Base-by-base conservation (phyloP, 2,113 vertebrate species). In the Thinocorus orbignyianus region DNA sequence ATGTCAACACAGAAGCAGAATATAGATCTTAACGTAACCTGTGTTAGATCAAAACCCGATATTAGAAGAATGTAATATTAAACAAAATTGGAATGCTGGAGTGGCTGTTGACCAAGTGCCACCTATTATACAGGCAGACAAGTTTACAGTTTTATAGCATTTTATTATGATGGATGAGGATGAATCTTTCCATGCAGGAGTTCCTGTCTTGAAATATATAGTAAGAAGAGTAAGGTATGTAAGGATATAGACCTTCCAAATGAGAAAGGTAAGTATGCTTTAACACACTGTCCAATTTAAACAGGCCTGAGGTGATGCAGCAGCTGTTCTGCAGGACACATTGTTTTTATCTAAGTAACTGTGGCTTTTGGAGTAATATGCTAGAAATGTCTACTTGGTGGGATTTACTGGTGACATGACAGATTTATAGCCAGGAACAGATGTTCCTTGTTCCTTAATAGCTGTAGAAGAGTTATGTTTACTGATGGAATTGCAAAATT, bases 351-450 rank as follows among this genome's bases (percentile, higher is more conserved):
- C 19, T 60, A 37, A 62, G 60, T n/a, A 87, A 77, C 74, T 95
- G 35, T 74, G 76, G 61, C 41, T 94, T 96, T 90, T 92, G 55
- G 33, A 89, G 33, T 93, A 96, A 87, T 86, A 62, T 80, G 51
- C 54, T 88, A 80, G n/a, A 89, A 90, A 86, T 86, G n/a, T 89
- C 74, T 65, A 96, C 88, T 88, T 92, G 90, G 84, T 92, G 46
- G 77, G 57, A 91, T 94, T 96, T 97, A 77, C 86, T 82, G 71
- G 58, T 97, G 91, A 88, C 79, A 57, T 62, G 71, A 92, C 62
- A 87, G 88, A 97, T 97, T 97, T 96, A 97, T 73, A 86, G 84
- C 23, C 46, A 11, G 91, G 66, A 98, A 94, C 97, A 97, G 83
- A 97, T 97, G 95, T 95, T 95, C 33, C 44, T 88, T 77, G 25